Evolutionary conservation across 2,113 vertebrate genomes (phyloP), one percentile per base, ranked within the genome.

Genomic region (Chauna torquata): DNA sequence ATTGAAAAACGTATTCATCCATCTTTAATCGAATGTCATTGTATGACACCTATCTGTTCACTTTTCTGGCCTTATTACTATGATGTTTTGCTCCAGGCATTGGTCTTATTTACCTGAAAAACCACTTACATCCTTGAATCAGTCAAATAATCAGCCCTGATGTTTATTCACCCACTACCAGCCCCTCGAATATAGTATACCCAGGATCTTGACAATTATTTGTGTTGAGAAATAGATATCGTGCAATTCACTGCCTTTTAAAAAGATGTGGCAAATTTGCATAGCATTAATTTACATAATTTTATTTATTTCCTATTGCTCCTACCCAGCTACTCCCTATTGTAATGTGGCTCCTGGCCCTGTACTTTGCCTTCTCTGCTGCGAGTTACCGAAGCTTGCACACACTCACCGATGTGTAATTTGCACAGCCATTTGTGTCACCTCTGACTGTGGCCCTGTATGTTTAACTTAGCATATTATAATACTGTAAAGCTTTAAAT

Each of bases 261-360:
- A 59, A 83, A 65, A 72, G 88, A 52, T 0, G 1, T 14, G 36
- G 14, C 3, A 28, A 27, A 81, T 92, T 69, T 88, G 30, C 57
- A 85, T 50, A 17, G 28, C 32, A 12, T 3, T 24, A 15, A 59
- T 82, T 88, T 85, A 32, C 34, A 80, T 65, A 45, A 61, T 59
- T 86, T 59, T 72, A 54, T 90, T 96, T 90, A 40, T 91, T 92
- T 81, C 64, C 71, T 76, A 6, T 47, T 83, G 40, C 54, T 92
- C 83, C 68, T 83, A 2, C 34, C 44, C 62, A 88, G 47, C 61
- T 66, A 5, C n/a, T 93, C 58, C 80, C 20, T 38, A 4, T 66
- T 78, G 50, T 30, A 15, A 36, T 24, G 18, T n/a, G 30, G 50
- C 6, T 91, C 34, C 45, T 71, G 69, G 74, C 55, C n/a, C 24